Evolutionary conservation across 1,140 invertebrate genomes (phyloP).

Genomic region (Dufourea novaeangliae): DNA sequence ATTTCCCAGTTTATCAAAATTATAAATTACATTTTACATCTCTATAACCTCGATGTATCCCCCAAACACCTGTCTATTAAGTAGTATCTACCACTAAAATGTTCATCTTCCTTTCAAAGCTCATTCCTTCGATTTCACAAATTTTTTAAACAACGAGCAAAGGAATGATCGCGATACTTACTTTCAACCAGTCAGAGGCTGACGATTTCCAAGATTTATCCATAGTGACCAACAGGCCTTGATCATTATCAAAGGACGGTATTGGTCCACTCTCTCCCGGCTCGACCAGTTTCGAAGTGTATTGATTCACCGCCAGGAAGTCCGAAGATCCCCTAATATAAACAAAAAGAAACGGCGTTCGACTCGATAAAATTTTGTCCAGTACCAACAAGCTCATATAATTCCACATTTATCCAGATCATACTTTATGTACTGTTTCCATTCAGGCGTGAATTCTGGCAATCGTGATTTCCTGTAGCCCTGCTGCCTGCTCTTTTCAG

Average conservation of each 20-base stretch:
- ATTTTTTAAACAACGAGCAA: no score
- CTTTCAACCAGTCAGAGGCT: constrained; percentile 72
- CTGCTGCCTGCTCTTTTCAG: constrained; percentile 81
- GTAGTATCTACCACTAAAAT: no score
- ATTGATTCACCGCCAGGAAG: constrained; percentile 84
- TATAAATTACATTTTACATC: no score
- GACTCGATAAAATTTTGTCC: background rate
- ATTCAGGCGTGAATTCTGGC: constrained; percentile 81
- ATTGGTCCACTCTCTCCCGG: constrained; percentile 60
- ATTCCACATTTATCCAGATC: background rate
- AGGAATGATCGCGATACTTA: constrained; percentile 46
- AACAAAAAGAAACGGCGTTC: background rate
- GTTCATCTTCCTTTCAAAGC: no score
- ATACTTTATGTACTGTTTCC: constrained; percentile 77
- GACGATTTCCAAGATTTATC: constrained; percentile 71
- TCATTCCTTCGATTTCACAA: no score
- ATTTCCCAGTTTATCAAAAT: no score
- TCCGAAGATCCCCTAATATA: constrained; percentile 78
- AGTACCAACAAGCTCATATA: background rate
- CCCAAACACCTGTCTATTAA: no score
- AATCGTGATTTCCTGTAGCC: constrained; percentile 81
- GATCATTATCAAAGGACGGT: constrained; percentile 66
- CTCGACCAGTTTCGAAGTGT: constrained; percentile 77
- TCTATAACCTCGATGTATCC: no score
- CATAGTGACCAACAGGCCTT: constrained; percentile 46